Evolutionary conservation across 2,888 invertebrate species (phyloP).

Genomic region (Machimus rusticus): DNA sequence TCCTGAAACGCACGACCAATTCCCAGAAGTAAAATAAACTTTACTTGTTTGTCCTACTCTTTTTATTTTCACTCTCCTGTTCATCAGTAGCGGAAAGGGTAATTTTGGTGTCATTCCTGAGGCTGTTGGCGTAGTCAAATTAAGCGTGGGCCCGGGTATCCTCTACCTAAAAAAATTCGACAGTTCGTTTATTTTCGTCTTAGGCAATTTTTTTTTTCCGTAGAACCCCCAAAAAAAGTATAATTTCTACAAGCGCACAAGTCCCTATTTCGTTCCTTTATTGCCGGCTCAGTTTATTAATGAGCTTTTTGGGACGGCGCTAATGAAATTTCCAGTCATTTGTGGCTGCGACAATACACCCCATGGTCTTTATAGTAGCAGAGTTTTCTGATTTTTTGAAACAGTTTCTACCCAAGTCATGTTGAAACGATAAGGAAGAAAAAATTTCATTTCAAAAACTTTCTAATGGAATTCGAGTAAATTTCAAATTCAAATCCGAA

Average conservation of each 20-base stretch:
- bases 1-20: neutral
- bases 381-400: neutral
- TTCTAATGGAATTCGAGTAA: neutral
- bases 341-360: slow-evolving; percentile 8
- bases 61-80: neutral
- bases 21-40: slow-evolving; percentile 6
- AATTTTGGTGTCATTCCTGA: neutral
- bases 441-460: neutral
- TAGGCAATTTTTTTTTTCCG: neutral
- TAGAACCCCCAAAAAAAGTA: neutral
- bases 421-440: neutral
- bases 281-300: slow-evolving; percentile 11
- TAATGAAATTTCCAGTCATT: slow-evolving; percentile 25
- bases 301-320: slow-evolving; percentile 7
- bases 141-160: neutral
- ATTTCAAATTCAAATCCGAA: no score
- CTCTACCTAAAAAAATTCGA: neutral
- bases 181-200: slow-evolving; percentile 13
- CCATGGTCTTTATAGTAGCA: neutral
- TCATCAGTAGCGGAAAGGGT: slow-evolving; percentile 1
- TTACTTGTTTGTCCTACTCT: neutral
- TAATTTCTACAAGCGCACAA: slow-evolving; percentile 4
- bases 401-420: neutral
- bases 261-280: slow-evolving; percentile 14
- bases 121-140: neutral